phyloP scores from a whole-genome alignment of 2,113 vertebrate genomes.

The Cacatua alba region DNA sequence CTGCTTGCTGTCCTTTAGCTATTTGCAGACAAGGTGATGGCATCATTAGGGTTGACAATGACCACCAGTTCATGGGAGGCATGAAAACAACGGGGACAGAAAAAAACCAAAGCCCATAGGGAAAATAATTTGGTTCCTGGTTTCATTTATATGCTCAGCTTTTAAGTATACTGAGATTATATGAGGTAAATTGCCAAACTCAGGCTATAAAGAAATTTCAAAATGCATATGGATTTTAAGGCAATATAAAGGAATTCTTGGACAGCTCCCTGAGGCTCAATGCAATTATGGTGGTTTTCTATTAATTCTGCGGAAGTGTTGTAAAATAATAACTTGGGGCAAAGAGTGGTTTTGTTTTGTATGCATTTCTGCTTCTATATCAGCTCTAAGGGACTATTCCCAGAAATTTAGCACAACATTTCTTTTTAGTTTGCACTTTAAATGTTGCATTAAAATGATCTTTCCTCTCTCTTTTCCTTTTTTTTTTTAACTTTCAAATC shows the following conservation, averaged over 20 bases:
- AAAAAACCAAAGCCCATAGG: neutral
- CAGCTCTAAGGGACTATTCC: neutral
- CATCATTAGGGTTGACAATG: neutral
- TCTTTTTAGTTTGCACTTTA: neutral
- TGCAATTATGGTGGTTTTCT: conserved; percentile 21
- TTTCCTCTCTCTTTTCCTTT: neutral
- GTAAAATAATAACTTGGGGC: conserved; percentile 30
- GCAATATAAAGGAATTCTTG: conserved; percentile 32
- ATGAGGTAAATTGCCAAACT: conserved; percentile 24
- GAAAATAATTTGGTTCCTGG: neutral
- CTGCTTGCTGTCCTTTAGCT: neutral
- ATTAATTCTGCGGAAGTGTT: conserved; percentile 34
- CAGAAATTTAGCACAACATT: neutral
- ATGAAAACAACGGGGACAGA: neutral
- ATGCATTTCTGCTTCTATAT: neutral
- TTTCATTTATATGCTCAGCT: neutral
- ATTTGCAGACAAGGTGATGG: neutral
- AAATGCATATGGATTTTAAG: conserved; percentile 23
- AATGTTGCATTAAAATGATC: neutral
- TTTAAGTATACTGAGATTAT: neutral
- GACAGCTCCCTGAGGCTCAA: conserved; percentile 6
- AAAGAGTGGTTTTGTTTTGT: neutral
- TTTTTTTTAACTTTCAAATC: neutral
- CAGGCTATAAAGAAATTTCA: neutral
- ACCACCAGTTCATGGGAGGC: neutral